Base-by-base conservation (phyloP, 2,113 vertebrate species). In the Syngnathus typhle region DNA sequence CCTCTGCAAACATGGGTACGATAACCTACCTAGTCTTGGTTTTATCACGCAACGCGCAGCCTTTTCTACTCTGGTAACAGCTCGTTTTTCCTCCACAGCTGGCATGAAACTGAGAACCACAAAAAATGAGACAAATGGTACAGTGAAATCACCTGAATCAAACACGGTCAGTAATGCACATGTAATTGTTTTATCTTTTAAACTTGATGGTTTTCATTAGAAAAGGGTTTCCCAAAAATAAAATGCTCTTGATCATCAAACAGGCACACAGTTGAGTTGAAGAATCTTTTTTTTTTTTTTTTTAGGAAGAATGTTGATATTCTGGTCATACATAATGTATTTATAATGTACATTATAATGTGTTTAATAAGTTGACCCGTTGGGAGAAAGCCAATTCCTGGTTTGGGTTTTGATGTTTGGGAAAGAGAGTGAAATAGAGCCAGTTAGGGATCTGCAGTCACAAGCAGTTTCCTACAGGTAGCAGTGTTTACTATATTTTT, bases 51-150 rank as follows among this genome's bases (percentile, higher is more conserved):
- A 16, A 27, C 27, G 38, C 2, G 11, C 60, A 7, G 19, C 1
- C 16, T 44, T 7, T 62, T 44, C 12, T 21, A n/a, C 19, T 41
- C 11, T 21, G 9, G 41, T 43, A 61, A 61, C 16, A 13, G 21
- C 15, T 36, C 11, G 41, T 7, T 10, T 10, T 52, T 12, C 44
- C 5, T 70, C 73, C 94, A 93, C 91, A 64, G 93, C 94, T 60
- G 93, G 93, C n/a, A 92, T 95, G 72, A 95, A 94, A 84, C 74
- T 93, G 71, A 92, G 93, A 85, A 60, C 81, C 59, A 69, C 90
- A 55, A 94, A 93, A 85, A 82, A 23, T 0, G 90, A 93, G 75
- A 83, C 88, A 4, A 95, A 95, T 44, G 93, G 93, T 62, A 80
- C 88, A 47, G 84, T 74, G 13, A 93, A 89, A 76, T 78, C 89